Evolutionary conservation across 2,797 vertebrate genomes (phyloP).

Genomic region (Nothura maculosa): DNA sequence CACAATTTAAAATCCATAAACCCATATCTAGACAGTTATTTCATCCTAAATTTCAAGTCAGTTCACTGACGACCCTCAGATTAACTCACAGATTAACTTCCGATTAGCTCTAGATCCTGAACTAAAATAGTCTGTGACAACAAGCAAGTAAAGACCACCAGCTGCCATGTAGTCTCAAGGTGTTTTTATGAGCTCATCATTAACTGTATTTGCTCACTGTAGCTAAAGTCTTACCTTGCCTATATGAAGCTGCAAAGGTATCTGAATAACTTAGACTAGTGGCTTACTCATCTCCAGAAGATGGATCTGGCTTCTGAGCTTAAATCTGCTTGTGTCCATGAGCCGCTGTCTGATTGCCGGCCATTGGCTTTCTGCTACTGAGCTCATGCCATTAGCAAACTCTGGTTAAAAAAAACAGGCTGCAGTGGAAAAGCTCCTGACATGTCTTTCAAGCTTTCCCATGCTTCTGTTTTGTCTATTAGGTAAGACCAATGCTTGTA

Average conservation of each 20-base stretch:
- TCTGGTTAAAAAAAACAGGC: rapidly evolving
- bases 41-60: neutral
- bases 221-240: neutral
- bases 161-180: neutral
- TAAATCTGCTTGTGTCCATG: rapidly evolving
- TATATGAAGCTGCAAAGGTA: neutral
- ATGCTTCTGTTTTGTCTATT: neutral
- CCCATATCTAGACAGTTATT: neutral
- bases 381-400: rapidly evolving
- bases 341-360: neutral
- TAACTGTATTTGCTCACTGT: neutral
- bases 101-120: neutral
- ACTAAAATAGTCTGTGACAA: neutral
- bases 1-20: neutral
- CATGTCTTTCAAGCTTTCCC: rapidly evolving
- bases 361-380: neutral
- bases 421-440: neutral
- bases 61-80: neutral
- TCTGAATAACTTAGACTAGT: neutral
- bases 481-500: neutral
- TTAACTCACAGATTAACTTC: neutral
- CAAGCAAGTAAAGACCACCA: neutral
- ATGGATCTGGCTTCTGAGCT: neutral
- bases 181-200: neutral
- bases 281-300: neutral